Evolutionary conservation across 1,140 invertebrate species (phyloP).

Genomic region (Anastatus disparis): DNA sequence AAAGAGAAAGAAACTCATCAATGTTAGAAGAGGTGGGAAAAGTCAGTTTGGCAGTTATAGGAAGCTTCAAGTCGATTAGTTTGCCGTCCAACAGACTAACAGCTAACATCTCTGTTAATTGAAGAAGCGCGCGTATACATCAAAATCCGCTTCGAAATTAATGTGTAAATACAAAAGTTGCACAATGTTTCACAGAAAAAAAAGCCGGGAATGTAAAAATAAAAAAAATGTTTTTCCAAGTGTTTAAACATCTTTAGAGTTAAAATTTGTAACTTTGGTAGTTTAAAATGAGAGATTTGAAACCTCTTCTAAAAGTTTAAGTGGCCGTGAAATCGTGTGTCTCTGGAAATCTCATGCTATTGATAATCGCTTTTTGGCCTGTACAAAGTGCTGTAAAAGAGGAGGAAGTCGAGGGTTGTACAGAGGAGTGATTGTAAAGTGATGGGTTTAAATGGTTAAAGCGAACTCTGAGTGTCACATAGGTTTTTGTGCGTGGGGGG

Average conservation of each 20-base stretch:
- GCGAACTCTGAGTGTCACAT: too few species aligned
- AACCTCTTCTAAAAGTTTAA: slow-evolving; percentile 18
- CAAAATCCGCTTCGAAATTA: too few species aligned
- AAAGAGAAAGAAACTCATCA: background rate
- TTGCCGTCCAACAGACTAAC: slow-evolving; percentile 51
- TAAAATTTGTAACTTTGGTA: slow-evolving; percentile 13
- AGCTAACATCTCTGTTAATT: slow-evolving; percentile 41
- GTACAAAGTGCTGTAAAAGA: too few species aligned
- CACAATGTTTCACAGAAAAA: background rate
- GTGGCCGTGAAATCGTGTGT: slow-evolving; percentile 23
- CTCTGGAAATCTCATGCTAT: too few species aligned
- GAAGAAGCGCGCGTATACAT: background rate
- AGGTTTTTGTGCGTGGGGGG: too few species aligned
- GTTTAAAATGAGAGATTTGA: background rate
- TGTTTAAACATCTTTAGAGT: background rate
- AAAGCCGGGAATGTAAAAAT: background rate
- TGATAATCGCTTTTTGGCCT: too few species aligned
- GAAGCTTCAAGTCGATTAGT: slow-evolving; percentile 46
- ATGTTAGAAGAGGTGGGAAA: slow-evolving; percentile 44
- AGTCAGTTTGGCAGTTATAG: slow-evolving; percentile 44
- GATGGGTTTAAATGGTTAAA: too few species aligned
- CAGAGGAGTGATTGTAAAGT: too few species aligned
- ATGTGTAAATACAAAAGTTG: too few species aligned
- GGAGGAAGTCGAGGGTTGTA: too few species aligned
- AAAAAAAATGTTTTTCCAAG: background rate